Evolutionary conservation across 2,888 invertebrate genomes (phyloP).

Genomic region (Drosophila mulleri): DNA sequence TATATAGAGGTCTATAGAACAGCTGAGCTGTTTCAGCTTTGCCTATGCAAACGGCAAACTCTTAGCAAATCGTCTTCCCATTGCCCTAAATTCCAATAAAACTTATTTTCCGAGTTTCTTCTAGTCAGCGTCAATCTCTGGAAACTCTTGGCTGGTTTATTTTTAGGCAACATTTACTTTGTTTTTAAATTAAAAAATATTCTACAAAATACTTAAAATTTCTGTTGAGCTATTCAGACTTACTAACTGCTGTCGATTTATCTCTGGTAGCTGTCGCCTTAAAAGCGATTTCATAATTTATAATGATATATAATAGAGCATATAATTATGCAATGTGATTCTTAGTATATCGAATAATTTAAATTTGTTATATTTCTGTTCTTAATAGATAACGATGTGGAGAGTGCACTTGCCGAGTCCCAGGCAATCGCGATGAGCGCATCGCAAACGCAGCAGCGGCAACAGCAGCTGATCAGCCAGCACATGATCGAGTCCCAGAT

Average conservation of each 20-base stretch:
- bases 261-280: neutral
- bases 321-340: neutral
- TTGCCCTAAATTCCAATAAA: neutral
- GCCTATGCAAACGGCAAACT: neutral
- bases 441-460: slow-evolving; percentile 76
- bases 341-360: neutral
- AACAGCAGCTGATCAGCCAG: slow-evolving; percentile 72
- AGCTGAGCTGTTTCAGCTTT: neutral
- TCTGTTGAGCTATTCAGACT: neutral
- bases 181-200: neutral
- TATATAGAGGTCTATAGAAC: too few species aligned
- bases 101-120: neutral
- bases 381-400: slow-evolving; percentile 81
- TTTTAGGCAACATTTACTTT: neutral
- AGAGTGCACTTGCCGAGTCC: slow-evolving; percentile 78
- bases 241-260: neutral
- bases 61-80: neutral
- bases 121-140: neutral
- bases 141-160: neutral
- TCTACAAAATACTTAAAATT: neutral
- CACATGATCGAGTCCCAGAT: slow-evolving; percentile 85
- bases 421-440: slow-evolving; percentile 80
- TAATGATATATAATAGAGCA: neutral
- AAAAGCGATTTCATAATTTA: neutral
- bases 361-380: neutral